A percentile compares a stretch with the other conserved stretches of the same genome.
phyloP scores from a whole-genome alignment of 2,797 vertebrate species.

The Spea hammondii region DNA sequence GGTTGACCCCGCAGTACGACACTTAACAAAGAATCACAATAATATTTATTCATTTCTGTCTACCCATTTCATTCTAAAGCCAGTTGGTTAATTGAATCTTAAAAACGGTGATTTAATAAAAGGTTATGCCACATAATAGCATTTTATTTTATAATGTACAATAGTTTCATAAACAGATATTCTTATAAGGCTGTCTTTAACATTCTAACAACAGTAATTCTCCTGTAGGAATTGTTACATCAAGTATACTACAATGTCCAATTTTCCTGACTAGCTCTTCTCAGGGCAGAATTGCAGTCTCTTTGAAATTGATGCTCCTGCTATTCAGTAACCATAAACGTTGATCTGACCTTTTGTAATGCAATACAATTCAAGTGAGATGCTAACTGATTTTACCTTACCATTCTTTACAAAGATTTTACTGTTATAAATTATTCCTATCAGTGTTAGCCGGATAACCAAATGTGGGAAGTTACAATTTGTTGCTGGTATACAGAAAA shows the following conservation, averaged over 20 bases:
- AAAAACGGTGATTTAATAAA: too few species aligned
- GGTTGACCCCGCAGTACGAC: too few species aligned
- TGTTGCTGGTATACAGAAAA: neutral
- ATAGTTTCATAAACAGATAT: neutral
- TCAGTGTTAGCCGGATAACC: slow-evolving; percentile 3
- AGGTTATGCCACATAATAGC: too few species aligned
- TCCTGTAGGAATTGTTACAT: slow-evolving; percentile 7
- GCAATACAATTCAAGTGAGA: slow-evolving; percentile 39
- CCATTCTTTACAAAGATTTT: slow-evolving; percentile 27
- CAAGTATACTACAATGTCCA: slow-evolving; percentile 17
- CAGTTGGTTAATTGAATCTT: too few species aligned
- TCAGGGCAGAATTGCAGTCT: slow-evolving; percentile 26
- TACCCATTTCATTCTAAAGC: too few species aligned
- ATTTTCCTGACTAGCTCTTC: slow-evolving; percentile 23
- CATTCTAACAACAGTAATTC: neutral
- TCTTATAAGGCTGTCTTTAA: too few species aligned
- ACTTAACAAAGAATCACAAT: too few species aligned
- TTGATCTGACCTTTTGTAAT: slow-evolving; percentile 47
- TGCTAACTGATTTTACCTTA: slow-evolving; percentile 43
- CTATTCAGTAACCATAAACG: slow-evolving; percentile 40
- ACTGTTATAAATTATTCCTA: slow-evolving; percentile 17
- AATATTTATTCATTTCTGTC: too few species aligned
- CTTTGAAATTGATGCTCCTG: slow-evolving; percentile 39
- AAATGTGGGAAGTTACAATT: neutral
- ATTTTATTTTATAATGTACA: neutral